Conservation (phyloP, 2,888 invertebrate species). For the Amiota minor region DNA sequence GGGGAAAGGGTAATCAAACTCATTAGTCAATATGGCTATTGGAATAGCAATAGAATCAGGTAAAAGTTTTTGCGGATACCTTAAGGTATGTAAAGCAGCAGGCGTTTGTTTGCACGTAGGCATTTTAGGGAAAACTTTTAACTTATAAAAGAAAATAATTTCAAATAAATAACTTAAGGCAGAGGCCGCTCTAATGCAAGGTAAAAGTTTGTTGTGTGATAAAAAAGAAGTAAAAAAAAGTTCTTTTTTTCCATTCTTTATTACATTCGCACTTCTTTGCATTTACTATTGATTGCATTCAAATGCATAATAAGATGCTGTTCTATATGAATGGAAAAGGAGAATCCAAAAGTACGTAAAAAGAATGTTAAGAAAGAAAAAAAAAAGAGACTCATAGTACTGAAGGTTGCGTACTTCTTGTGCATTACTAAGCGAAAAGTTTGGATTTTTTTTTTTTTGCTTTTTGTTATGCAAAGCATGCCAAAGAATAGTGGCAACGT, state of each 20-base stretch:
- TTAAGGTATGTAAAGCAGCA: no score
- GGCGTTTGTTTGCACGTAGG: no score
- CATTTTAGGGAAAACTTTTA: no score
- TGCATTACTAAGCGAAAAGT: conserved; percentile 33
- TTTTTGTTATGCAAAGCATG: conserved; percentile 56
- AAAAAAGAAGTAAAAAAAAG: background rate
- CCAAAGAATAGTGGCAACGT: conserved; percentile 6
- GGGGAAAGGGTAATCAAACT: no score
- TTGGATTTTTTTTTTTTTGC: conserved; percentile 45
- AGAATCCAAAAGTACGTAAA: background rate
- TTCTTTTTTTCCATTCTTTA: background rate
- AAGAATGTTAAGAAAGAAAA: background rate
- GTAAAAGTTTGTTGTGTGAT: background rate
- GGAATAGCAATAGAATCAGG: no score
- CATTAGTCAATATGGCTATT: no score
- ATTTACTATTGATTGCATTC: conserved; percentile 26
- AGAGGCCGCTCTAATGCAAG: background rate
- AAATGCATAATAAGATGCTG: conserved; percentile 50
- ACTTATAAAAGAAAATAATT: background rate
- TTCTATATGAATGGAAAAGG: background rate
- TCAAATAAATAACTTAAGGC: background rate
- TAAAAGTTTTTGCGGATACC: no score
- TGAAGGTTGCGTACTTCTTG: conserved; percentile 33
- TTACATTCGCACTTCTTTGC: background rate
- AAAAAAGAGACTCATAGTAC: background rate